Conservation (phyloP, 1,140 invertebrate species). For the Saxidomus purpurata region DNA sequence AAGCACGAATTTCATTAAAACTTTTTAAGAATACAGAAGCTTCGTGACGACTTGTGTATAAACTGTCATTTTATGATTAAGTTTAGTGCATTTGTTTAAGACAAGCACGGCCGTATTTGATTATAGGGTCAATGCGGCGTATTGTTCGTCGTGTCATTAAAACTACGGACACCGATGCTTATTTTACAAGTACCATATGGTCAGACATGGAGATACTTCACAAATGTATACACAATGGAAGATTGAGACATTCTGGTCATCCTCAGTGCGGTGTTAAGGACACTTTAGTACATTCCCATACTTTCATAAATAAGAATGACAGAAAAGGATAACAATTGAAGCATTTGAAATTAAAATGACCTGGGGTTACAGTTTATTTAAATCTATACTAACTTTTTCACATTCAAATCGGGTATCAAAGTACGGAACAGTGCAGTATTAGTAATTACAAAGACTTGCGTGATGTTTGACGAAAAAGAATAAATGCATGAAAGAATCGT, state of each 20-base stretch:
- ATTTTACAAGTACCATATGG: constrained; percentile 47
- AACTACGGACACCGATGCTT: constrained; percentile 4
- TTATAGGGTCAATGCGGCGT: background rate
- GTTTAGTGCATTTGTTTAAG: background rate
- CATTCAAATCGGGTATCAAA: constrained; percentile 11
- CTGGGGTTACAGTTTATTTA: background rate
- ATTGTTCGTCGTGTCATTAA: constrained; percentile 40
- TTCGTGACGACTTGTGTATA: background rate
- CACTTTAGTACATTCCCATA: background rate
- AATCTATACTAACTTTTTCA: background rate
- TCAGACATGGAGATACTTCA: background rate
- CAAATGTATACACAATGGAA: background rate
- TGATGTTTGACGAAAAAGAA: background rate
- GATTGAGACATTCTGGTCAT: constrained; percentile 9
- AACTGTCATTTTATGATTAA: constrained; percentile 25
- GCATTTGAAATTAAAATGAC: constrained; percentile 41
- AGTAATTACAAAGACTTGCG: constrained; percentile 24
- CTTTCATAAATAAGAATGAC: background rate
- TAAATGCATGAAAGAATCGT: constrained; percentile 13
- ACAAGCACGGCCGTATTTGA: background rate
- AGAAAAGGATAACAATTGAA: constrained; percentile 9
- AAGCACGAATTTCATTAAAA: background rate
- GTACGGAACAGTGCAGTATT: background rate
- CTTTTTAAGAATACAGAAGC: background rate
- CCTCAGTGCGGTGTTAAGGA: background rate